phyloP scores from a whole-genome alignment of 2,888 invertebrate species.

The Euzophera pinguis region DNA sequence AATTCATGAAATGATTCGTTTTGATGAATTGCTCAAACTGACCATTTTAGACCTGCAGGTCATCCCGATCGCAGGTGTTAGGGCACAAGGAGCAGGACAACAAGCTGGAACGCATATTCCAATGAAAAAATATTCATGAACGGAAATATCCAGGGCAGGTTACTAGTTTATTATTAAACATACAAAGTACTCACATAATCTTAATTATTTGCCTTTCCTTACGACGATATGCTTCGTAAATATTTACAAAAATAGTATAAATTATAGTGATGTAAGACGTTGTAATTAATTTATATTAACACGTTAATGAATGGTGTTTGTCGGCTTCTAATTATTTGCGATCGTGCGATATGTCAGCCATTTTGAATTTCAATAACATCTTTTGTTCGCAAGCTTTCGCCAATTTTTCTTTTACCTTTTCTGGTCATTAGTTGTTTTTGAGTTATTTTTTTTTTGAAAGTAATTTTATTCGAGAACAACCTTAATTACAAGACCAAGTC shows the following conservation, averaged over 20 bases:
- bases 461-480: too few species aligned
- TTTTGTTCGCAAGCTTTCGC: not conserved
- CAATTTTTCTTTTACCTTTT: not conserved
- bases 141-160: not conserved
- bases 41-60: too few species aligned
- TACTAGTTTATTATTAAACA: not conserved
- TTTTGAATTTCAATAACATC: not conserved
- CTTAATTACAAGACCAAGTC: too few species aligned
- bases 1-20: too few species aligned
- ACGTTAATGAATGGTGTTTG: constrained; percentile 2
- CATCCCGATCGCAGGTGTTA: too few species aligned
- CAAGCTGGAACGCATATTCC: too few species aligned
- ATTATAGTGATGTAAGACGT: constrained; percentile 1
- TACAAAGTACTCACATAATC: not conserved
- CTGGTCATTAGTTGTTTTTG: too few species aligned
- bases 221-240: not conserved
- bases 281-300: constrained; percentile 4
- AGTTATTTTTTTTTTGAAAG: too few species aligned
- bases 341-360: constrained; percentile 5
- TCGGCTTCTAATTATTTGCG: not conserved
- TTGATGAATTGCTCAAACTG: too few species aligned
- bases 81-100: too few species aligned
- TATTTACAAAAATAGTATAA: not conserved
- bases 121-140: too few species aligned
- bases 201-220: not conserved